phyloP scores from a whole-genome alignment of 2,113 vertebrate species.

The Brachyhypopomus gauderio region DNA sequence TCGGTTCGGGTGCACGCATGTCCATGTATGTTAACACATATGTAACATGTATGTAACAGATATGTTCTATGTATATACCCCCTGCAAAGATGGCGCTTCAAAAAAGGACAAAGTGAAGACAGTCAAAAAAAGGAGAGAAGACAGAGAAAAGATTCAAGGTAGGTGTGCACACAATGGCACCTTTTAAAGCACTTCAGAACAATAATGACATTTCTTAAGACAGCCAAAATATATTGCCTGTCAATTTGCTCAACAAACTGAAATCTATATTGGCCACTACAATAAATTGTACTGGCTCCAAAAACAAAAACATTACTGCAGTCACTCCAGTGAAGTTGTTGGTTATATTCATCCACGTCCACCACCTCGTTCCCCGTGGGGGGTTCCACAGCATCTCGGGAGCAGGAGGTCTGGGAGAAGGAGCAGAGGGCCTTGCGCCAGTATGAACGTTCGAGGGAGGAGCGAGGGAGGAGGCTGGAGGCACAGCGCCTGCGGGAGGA shows the following conservation, averaged over 20 bases:
- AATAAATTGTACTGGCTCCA: no score
- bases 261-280: no score
- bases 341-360: background rate
- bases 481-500: slow-evolving; percentile 84
- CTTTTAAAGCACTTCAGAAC: background rate
- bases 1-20: background rate
- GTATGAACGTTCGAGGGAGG: slow-evolving; percentile 84
- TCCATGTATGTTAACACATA: background rate
- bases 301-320: no score
- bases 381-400: slow-evolving; percentile 73
- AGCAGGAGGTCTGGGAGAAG: slow-evolving; percentile 83
- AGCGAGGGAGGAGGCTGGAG: slow-evolving; percentile 85
- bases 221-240: no score
- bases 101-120: slow-evolving; percentile 78
- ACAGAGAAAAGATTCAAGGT: slow-evolving; percentile 83
- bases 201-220: background rate
- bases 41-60: background rate
- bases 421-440: slow-evolving; percentile 84
- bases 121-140: slow-evolving; percentile 81
- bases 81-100: slow-evolving; percentile 65
- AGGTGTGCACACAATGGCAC: slow-evolving; percentile 58
- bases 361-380: background rate
- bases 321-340: background rate
- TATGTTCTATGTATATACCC: slow-evolving; percentile 30
- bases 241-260: no score